Evolutionary conservation across 1,140 invertebrate species (phyloP), one percentile per base, ranked within the genome.

Genomic region (Olivierus martensii): DNA sequence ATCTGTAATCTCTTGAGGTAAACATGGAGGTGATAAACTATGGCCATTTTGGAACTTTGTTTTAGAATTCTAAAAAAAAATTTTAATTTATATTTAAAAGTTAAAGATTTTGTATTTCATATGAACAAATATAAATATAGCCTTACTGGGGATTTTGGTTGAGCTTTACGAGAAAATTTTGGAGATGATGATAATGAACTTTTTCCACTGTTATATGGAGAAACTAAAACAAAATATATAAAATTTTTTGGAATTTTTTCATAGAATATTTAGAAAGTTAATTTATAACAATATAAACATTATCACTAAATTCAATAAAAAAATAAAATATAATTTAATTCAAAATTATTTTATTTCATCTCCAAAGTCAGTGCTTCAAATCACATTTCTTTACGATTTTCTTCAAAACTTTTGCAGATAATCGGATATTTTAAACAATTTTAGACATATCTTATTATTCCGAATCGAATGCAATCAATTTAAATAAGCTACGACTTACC

Each of bases 1-100:
- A 7, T 65, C 52, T 34, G 57, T 49, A n/a, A 75, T 62, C 21
- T 62, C 52, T 17, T 57, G 58, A 44, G 65, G 66, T 34, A 55
- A 57, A 17, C 28, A 38, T 12, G 47, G 42, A 5, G 46, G 35
- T 34, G 34, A 39, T 9, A 52, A 39, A 28, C 39, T 49, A 49
- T 54, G 42, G n/a, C 57, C 55, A 54, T 59, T 59, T 57, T 59
- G 57, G 36, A 22, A 34, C 21, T 55, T 43, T 17, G 41, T 6
- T 43, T 43, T 43, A 4, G 21, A 18, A 43, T 22, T 18, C 41
- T 43, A 17, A 43, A 0, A 22, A 9, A 3, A 17, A 43, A 43
- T 6, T 6, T 22, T 1, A 18, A 43, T 18, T 17, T 43, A 43
- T 18, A 43, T 9, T 18, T 5, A 43, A 43, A 9, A 1, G 21